These are phyloP conservation scores for Scaptomyza parva DNA, from an alignment of 2,888 invertebrate species.

Conservation along the genomic window DNA sequence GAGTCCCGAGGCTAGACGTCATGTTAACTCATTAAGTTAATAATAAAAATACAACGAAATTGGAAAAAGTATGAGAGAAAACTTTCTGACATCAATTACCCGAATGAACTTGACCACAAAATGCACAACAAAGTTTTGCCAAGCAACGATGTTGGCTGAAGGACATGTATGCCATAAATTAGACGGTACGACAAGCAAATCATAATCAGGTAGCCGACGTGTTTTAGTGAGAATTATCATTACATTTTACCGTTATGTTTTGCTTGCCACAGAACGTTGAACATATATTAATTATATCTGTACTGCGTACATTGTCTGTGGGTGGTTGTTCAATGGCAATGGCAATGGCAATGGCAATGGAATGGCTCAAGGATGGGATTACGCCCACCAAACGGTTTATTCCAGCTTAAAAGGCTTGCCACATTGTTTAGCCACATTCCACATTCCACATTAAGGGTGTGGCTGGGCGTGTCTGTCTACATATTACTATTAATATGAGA, in stretches of 20 bases:
- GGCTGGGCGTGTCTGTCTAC: slow-evolving; percentile 39
- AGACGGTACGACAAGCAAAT: slow-evolving; percentile 38
- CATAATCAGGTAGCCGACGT: slow-evolving; percentile 44
- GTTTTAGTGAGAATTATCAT: slow-evolving; percentile 9
- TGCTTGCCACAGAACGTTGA: slow-evolving; percentile 15
- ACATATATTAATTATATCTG: slow-evolving; percentile 43
- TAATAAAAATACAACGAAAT: neutral
- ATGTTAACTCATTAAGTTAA: slow-evolving; percentile 20
- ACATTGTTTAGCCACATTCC: slow-evolving; percentile 37
- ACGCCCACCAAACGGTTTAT: slow-evolving; percentile 18
- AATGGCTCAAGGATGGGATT: slow-evolving; percentile 7
- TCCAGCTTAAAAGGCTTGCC: slow-evolving; percentile 49
- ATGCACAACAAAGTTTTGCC: slow-evolving; percentile 1
- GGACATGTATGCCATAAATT: slow-evolving; percentile 55
- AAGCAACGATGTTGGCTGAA: slow-evolving; percentile 28
- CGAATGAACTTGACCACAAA: slow-evolving; percentile 22
- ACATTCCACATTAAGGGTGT: slow-evolving; percentile 34
- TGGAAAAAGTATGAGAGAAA: neutral
- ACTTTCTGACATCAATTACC: slow-evolving; percentile 23
- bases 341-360: too few relatives aligned
- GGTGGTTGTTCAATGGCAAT: too few relatives aligned
- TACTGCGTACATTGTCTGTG: slow-evolving; percentile 5
- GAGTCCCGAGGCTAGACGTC: slow-evolving; percentile 10
- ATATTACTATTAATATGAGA: slow-evolving; percentile 57
- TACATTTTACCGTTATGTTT: slow-evolving; percentile 18